A percentile compares a stretch with the other conserved stretches of the same genome.
Conservation (phyloP, 2,888 invertebrate species). For the Acleris cristana region DNA sequence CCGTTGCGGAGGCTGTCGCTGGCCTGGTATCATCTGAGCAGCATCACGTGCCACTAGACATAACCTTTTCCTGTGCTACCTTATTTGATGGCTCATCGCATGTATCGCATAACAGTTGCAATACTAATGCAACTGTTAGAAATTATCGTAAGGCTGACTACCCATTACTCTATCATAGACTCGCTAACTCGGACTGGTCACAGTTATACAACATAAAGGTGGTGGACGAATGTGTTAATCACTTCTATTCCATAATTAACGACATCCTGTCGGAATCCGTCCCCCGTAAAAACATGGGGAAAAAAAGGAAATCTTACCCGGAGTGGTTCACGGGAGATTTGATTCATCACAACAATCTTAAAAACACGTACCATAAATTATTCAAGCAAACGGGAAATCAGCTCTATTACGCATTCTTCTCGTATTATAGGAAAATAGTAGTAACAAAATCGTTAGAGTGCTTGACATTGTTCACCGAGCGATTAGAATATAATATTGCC, state of each 20-base stretch:
- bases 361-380: conserved; percentile 5
- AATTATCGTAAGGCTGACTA: neutral
- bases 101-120: no score
- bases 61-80: no score
- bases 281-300: neutral
- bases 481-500: conserved; percentile 1
- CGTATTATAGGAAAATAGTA: neutral
- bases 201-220: no score
- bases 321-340: neutral
- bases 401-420: conserved; percentile 7
- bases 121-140: neutral
- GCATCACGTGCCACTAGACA: no score
- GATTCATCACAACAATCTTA: neutral
- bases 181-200: no score
- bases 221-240: neutral
- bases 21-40: no score
- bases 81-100: no score
- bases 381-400: neutral
- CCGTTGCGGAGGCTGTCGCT: no score
- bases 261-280: neutral
- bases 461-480: neutral
- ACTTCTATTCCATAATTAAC: neutral
- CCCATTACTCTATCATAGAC: no score
- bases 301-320: neutral
- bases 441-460: neutral